phyloP scores from a whole-genome alignment of 2,113 vertebrate species.

The Synodontis membranacea region DNA sequence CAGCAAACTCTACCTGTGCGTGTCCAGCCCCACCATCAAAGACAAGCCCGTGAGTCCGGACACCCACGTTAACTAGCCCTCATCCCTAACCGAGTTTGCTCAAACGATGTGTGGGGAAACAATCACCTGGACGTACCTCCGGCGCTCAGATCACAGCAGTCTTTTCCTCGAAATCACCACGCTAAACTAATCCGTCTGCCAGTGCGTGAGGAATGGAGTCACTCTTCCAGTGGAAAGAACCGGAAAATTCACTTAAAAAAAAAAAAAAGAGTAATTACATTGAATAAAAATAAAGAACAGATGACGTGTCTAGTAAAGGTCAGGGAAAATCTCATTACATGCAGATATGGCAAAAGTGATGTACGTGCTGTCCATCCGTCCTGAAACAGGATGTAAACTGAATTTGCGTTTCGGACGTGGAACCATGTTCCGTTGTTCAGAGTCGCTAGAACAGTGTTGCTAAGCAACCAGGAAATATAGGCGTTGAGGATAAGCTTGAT shows the following conservation, averaged over 20 bases:
- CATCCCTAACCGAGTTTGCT: neutral
- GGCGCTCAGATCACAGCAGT: neutral
- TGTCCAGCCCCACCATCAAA: slow-evolving; percentile 98
- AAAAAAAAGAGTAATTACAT: neutral
- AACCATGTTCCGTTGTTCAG: neutral
- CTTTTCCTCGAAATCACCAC: neutral
- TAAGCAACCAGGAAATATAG: neutral
- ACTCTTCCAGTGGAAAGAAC: neutral
- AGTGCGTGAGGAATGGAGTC: neutral
- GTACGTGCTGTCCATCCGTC: neutral
- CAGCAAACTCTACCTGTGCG: slow-evolving; percentile 95
- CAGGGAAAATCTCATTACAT: neutral
- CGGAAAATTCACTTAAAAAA: neutral
- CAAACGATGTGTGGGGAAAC: neutral
- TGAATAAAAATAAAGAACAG: neutral
- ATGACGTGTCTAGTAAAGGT: neutral
- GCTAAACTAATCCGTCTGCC: neutral
- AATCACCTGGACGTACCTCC: too few relatives aligned
- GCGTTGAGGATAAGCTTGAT: neutral
- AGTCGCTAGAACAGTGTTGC: neutral
- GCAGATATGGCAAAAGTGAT: neutral
- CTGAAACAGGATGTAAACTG: neutral
- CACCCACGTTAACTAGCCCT: neutral
- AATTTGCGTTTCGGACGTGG: neutral
- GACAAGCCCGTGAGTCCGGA: slow-evolving; percentile 92